Base-by-base conservation (phyloP, 2,888 invertebrate genomes). In the Volucella bombylans region DNA sequence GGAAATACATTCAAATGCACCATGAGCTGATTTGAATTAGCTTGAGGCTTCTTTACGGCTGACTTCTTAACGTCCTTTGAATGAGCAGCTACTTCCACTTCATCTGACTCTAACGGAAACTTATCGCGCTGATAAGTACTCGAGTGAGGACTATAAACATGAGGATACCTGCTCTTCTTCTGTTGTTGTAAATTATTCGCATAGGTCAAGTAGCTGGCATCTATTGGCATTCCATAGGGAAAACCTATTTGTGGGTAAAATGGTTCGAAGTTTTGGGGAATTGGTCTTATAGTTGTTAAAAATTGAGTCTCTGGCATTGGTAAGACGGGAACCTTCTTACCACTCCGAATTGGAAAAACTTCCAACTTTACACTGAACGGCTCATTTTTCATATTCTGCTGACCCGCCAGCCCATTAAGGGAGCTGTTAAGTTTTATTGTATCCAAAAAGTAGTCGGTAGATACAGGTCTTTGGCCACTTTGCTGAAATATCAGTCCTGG, bases 351-450 rank as follows among this genome's bases (percentile, higher is more conserved):
- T 0, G 94, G 94, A 90, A 93, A 94, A 69, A 95, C 93, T 87
- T 95, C 94, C 31, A 95, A 89, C 92, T 95, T 94, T 0, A 95
- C 92, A 87, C 94, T 95, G 77, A 95, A 94, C 0, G 94, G 94
- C 87, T 94, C 93, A 61, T 89, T 86, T 55, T 90, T 90, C 8
- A 88, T 80, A 11, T 89, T 89, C 0, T 87, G 87, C 4, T 89
- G 57, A 11, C 49, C 52, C 0, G 52, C 71, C 4, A 67, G 45
- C 4, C 14, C 8, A 10, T 72, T 71, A 15, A 76, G 23, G 8
- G 73, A 82, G 54, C 45, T 77, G 52, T 79, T 86, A 39, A 47
- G 69, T 8, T 41, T 61, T 3, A 81, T 12, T 9, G 81, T 71
- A 4, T 87, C 80, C 72, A 88, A 79, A 15, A 87, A 89, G 0